Evolutionary conservation across 64 coral and sea anemone species (phyloP), one percentile per base, ranked within the genome.

Genomic region (Cladopsammia gracilis): DNA sequence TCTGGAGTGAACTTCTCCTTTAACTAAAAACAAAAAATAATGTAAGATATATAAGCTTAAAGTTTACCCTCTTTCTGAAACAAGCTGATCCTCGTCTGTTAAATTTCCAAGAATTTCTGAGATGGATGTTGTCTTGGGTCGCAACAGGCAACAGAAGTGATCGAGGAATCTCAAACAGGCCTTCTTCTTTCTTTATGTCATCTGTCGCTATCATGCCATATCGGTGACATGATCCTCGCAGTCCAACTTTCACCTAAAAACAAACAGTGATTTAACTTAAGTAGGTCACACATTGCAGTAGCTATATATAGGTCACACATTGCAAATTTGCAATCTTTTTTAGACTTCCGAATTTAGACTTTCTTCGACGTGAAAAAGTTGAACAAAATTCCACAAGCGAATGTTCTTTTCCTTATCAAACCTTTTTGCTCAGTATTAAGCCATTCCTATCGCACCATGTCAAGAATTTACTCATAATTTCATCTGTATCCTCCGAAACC

Each of bases 121-220:
- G 71, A 98, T 90, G 7, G 90, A 77, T 44, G 87, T 94, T 26
- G 95, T 96, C 59, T 71, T 73, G 13, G 94, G 88, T 61, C 88
- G 78, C 49, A 99, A n/a, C n/a, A n/a, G n/a, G n/a, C n/a, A n/a
- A 79, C 58, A 99, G 46, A 73, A 99, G 50, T 58, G 75, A 67
- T 62, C 98, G 88, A n/a, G 98, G 98, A 89, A 99, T 96, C 69
- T 89, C 79, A 92, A 99, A 94, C 43, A 99, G 4, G 56, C 51
- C 89, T 83, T 99, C 98, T 34, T 79, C 92, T 62, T 91, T 12
- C 18, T 53, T 0, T 22, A 99, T 83, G 77, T 91, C 5, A 22
- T 99, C 91, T 69, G 48, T 70, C 25, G 94, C 98, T 58, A 96
- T 70, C 98, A 99, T 96, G 61, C 98, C 98, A 86, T 94, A 99